phyloP scores from a whole-genome alignment of 2,113 vertebrate species.

The Clarias gariepinus region DNA sequence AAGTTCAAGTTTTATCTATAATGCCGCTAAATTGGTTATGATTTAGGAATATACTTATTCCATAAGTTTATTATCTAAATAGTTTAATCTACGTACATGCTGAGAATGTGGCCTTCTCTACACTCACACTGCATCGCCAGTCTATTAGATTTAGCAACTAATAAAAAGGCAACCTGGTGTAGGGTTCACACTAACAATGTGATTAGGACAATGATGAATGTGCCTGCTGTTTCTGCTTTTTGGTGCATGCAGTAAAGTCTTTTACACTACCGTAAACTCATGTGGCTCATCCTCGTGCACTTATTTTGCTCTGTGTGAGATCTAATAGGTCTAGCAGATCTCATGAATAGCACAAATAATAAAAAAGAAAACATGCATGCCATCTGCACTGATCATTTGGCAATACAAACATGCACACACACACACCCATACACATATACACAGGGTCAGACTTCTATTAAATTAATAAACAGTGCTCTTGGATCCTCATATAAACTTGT shows the following conservation, averaged over 20 bases:
- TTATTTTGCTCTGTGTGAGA: background rate
- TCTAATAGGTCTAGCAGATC: background rate
- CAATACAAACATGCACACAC: background rate
- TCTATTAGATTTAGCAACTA: background rate
- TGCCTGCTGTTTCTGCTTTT: background rate
- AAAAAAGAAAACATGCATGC: background rate
- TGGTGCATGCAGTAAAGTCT: background rate
- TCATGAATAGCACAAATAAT: background rate
- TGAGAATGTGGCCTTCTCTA: background rate
- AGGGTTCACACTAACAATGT: background rate
- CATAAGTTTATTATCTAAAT: background rate
- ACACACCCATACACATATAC: background rate
- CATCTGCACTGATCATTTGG: slow-evolving; percentile 8
- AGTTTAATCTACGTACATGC: background rate
- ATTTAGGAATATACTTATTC: background rate
- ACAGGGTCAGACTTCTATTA: background rate
- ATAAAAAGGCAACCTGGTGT: background rate
- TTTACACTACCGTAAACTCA: background rate
- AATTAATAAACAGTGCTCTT: background rate
- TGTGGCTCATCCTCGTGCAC: background rate
- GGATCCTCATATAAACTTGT: background rate
- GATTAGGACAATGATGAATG: background rate
- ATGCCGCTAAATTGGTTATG: background rate
- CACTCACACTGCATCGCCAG: background rate
- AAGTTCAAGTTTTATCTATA: background rate